Base-by-base conservation (phyloP, 2,888 invertebrate genomes). In the Leucophenga montana region DNA sequence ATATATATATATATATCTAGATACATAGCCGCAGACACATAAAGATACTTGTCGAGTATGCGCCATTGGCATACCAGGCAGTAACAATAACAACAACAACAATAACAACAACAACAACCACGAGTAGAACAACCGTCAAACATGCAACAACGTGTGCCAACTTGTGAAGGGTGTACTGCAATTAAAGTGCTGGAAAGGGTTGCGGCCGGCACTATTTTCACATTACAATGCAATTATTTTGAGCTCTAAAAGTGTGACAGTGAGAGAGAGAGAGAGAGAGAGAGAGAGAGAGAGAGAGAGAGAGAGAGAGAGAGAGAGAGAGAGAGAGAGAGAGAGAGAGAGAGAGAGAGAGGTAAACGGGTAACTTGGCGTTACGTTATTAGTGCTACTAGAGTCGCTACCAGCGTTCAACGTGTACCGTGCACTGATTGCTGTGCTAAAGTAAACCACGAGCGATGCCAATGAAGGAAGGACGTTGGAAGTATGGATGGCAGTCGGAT, bases 141-240 rank as follows among this genome's bases (percentile, higher is more conserved):
- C 77, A 78, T 77, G 79, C 77, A 78, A 77, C 67, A 59, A 66
- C 56, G 39, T 66, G 53, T 66, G 39, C 70, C 76, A 70, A 64
- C 50, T 22, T 31, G 6, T 22, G 48, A n/a, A 5, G n/a, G 31
- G 59, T 31, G 6, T 18, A n/a, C 13, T 16, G 33, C 16, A 22
- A 22, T 9, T 22, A 31, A 59, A 59, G 3, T n/a, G 33, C 57
- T 66, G 57, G 16, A 39, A 61, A 16, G 61, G 61, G 61, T 18
- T 48, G 54, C 48, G 46, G 57, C 18, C 48, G 48, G 48, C 48
- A 83, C 80, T 80, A 84, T 83, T 78, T 83, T 82, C 84, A 77
- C 79, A 85, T 85, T 85, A 85, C 84, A 85, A 79, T 84, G 85
- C 85, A 85, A 85, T 85, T 85, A 85, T 85, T 82, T 82, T 81